phyloP scores from a whole-genome alignment of 2,888 invertebrate species.

The Bombyx huttoni region DNA sequence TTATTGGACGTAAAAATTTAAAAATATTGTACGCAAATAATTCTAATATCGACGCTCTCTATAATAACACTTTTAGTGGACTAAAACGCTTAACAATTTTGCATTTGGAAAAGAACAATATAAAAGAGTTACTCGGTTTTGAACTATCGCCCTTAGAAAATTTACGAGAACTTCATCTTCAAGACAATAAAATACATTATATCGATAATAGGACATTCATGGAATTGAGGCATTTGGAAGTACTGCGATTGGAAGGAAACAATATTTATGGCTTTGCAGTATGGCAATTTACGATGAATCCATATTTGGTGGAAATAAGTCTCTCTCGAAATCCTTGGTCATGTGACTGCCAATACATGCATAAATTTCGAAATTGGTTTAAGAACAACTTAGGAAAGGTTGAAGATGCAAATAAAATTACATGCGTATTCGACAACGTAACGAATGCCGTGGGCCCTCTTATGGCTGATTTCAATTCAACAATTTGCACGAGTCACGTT shows the following conservation, averaged over 20 bases:
- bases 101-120: conserved; percentile 90
- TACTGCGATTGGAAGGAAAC: conserved; percentile 88
- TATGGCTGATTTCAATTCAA: conserved; percentile 83
- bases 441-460: conserved; percentile 79
- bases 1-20: conserved; percentile 92
- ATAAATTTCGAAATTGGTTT: conserved; percentile 85
- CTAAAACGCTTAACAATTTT: conserved; percentile 83
- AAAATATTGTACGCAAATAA: conserved; percentile 90
- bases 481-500: conserved; percentile 81
- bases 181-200: conserved; percentile 85
- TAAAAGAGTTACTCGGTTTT: conserved; percentile 83
- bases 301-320: conserved; percentile 89
- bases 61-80: conserved; percentile 93
- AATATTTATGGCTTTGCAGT: conserved; percentile 85
- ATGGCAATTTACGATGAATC: conserved; percentile 87
- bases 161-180: conserved; percentile 88
- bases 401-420: conserved; percentile 81
- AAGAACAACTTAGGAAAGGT: conserved; percentile 85
- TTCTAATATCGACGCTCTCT: conserved; percentile 86
- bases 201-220: conserved; percentile 90
- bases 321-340: conserved; percentile 91
- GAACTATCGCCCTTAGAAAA: conserved; percentile 87
- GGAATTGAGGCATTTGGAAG: conserved; percentile 84
- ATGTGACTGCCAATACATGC: conserved; percentile 89
- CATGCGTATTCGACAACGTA: conserved; percentile 82